Percentiles rank a stretch among this genome's conserved stretches.
Conservation (phyloP, 1,140 invertebrate species). For the Drosophila mojavensis region DNA sequence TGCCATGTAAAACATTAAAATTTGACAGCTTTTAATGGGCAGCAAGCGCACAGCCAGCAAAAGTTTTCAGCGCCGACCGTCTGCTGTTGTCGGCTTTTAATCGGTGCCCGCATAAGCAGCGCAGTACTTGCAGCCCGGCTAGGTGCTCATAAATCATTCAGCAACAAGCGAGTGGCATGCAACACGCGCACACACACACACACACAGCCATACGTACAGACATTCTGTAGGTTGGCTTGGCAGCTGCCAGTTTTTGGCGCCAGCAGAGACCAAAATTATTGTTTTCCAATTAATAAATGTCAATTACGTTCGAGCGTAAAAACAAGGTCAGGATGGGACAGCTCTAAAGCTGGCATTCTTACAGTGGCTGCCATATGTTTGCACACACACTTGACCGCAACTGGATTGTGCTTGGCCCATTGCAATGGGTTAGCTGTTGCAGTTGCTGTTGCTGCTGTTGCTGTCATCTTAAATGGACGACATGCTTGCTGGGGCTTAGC, state of each 20-base stretch:
- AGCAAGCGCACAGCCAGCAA: conserved; percentile 47
- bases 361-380: conserved; percentile 72
- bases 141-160: conserved; percentile 62
- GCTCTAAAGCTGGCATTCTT: conserved; percentile 19
- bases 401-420: conserved; percentile 20
- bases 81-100: conserved; percentile 72
- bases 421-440: conserved; percentile 12
- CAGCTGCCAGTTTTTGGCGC: conserved; percentile 24
- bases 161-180: conserved; percentile 43
- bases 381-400: conserved; percentile 68
- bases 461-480: conserved; percentile 83
- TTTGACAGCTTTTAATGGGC: conserved; percentile 77
- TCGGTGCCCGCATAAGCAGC: conserved; percentile 63
- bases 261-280: conserved; percentile 65
- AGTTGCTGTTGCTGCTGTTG: conserved; percentile 11
- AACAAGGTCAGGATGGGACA: conserved; percentile 57
- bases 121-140: conserved; percentile 18
- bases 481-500: conserved; percentile 69
- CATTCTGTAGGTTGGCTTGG: not conserved
- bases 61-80: conserved; percentile 39
- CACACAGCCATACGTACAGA: not conserved
- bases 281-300: conserved; percentile 84
- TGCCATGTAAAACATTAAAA: conserved; percentile 80
- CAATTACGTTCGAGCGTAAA: conserved; percentile 71
- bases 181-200: conserved; percentile 8